Conservation (phyloP, 2,797 vertebrate species). For the Smutsia temminckii region DNA sequence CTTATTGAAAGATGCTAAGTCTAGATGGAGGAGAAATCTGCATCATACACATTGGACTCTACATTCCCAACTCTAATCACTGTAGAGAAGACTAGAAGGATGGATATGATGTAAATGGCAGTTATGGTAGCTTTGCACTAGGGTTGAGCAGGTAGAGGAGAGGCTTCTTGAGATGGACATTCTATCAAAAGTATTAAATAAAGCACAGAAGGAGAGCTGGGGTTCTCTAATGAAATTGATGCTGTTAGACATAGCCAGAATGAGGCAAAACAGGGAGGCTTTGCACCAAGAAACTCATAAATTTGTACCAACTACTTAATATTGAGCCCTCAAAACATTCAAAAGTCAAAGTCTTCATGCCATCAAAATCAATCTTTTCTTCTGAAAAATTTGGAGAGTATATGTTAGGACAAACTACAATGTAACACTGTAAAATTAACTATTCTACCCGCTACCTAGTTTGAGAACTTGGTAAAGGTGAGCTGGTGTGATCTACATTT, state of each 20-base stretch:
- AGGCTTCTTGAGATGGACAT: background rate
- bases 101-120: background rate
- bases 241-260: background rate
- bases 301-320: background rate
- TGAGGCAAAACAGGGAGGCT: background rate
- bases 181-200: background rate
- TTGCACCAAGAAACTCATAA: background rate
- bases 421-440: background rate
- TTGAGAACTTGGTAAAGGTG: background rate
- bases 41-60: background rate
- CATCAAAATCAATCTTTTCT: background rate
- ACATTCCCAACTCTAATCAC: background rate
- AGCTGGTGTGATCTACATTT: background rate
- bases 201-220: background rate
- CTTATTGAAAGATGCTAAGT: background rate
- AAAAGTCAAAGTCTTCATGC: background rate
- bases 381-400: background rate
- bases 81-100: background rate
- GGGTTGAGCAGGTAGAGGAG: background rate
- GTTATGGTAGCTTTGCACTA: background rate
- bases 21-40: background rate
- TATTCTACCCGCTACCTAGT: background rate
- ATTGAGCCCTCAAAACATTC: background rate
- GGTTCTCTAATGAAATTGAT: background rate
- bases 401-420: background rate